Base-by-base conservation (phyloP, 1,140 invertebrate genomes). In the Zaprionus camerounensis region DNA sequence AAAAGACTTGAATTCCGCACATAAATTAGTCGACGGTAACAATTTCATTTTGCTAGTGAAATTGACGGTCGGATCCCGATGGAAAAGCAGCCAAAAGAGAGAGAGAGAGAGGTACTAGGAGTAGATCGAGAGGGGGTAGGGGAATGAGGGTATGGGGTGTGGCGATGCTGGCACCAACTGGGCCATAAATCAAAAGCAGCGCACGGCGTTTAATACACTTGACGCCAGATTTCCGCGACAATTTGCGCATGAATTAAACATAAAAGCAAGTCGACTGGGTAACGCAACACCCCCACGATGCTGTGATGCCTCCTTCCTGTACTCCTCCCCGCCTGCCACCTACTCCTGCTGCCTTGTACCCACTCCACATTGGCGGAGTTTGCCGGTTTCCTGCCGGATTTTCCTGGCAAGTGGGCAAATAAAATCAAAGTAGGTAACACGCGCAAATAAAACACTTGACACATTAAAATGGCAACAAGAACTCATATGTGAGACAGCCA, bases 391-490 rank as follows among this genome's bases (percentile, higher is more conserved):
- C 31, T 28, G 46, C 26, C 46, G 62, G 57, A 24, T 41, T 66
- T 76, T 38, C 70, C 70, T 67, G 56, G 65, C 68, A 53, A 81
- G 76, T 84, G 71, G 71, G 70, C 81, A 90, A 87, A 87, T 87
- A 87, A 90, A 90, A 90, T 90, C 85, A 88, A 90, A 88, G 85
- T 90, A 88, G 85, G 85, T 88, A 88, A 90, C 85, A 88, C 78
- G 85, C 80, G 86, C 85, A 90, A 90, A 90, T 90, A 90, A 90
- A 90, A 90, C 85, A 90, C 85, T 90, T 90, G 85, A 90, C 85
- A 90, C 85, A 90, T 90, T 90, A 90, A 90, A 90, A 76, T 71
- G 78, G 79, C 81, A 85, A 77, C 85, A 85, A 88, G 69, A 78
- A 67, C 76, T 61, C 81, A 73, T 75, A 85, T 83, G 68, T 44